Base-by-base conservation (phyloP, 2,888 invertebrate genomes). In the Stramonita haemastoma region DNA sequence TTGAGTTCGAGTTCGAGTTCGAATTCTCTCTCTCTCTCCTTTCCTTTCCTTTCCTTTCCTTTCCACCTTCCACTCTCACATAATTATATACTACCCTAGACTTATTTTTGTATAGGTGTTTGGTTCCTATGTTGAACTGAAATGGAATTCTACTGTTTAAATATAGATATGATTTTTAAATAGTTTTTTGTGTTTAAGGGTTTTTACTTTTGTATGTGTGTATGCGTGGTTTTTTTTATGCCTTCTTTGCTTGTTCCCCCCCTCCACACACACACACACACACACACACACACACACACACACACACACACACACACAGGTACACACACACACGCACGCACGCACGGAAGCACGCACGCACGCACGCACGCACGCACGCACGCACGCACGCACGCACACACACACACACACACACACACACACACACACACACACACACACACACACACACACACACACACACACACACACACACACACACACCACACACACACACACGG, bases 21-120 rank as follows among this genome's bases (percentile, higher is more conserved):
- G n/a, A n/a, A n/a, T 34, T 79, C 79, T 79, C 79, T 79, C 79
- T 79, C 79, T 79, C 79, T 79, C 79, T 79, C 79, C 79, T 79
- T 34, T 79, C 79, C 79, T 79, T 34, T 79, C 34, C 34, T 6
- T 79, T 5, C 13, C 89, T 77, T 73, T 85, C 32, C 17, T 85
- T 32, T 34, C 13, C 36, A 13, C 36, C 66, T 84, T 36, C 29
- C 19, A 70, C 5, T 34, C 81, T 77, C 46, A n/a, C n/a, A n/a
- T n/a, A n/a, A n/a, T n/a, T n/a, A n/a, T n/a, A n/a, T n/a, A n/a
- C n/a, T n/a, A n/a, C n/a, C n/a, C n/a, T n/a, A n/a, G n/a, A n/a
- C n/a, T n/a, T n/a, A n/a, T n/a, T n/a, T n/a, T n/a, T n/a, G n/a
- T n/a, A n/a, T n/a, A n/a, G n/a, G n/a, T n/a, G n/a, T n/a, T n/a